Conservation (phyloP, 2,113 vertebrate species). For the Oxyura jamaicensis region DNA sequence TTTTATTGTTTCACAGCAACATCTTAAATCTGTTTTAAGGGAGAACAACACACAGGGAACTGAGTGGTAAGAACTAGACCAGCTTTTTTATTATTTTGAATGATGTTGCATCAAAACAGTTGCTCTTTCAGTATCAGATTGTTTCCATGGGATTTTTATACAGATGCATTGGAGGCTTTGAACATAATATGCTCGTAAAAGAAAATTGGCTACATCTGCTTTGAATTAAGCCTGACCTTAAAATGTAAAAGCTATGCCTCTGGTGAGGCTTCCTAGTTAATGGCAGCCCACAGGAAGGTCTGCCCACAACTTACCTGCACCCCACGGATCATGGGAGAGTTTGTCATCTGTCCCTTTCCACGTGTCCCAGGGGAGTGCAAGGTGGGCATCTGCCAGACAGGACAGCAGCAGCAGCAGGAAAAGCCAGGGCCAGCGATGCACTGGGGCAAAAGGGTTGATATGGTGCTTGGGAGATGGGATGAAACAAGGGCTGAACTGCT, state of each 20-base stretch:
- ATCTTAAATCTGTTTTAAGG: conserved; percentile 11
- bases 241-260: background rate
- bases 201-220: conserved; percentile 43
- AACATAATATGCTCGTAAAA: conserved; percentile 20
- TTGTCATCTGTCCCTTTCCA: rapidly evolving
- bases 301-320: background rate
- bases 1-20: background rate
- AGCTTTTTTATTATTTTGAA: conserved; percentile 36
- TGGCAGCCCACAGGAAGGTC: background rate
- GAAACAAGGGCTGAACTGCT: background rate
- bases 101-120: conserved; percentile 22
- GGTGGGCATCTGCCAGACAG: background rate
- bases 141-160: conserved; percentile 28
- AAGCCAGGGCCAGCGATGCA: background rate
- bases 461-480: background rate
- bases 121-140: conserved; percentile 45
- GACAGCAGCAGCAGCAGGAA: background rate
- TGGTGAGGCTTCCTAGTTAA: background rate
- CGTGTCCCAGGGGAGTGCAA: background rate
- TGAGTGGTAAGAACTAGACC: background rate
- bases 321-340: background rate
- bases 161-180: conserved; percentile 9
- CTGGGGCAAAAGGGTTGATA: background rate
- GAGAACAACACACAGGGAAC: background rate
- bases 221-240: conserved; percentile 27